Evolutionary conservation across 2,113 vertebrate genomes (phyloP), one percentile per base, ranked within the genome.

Genomic region (Condylura cristata): DNA sequence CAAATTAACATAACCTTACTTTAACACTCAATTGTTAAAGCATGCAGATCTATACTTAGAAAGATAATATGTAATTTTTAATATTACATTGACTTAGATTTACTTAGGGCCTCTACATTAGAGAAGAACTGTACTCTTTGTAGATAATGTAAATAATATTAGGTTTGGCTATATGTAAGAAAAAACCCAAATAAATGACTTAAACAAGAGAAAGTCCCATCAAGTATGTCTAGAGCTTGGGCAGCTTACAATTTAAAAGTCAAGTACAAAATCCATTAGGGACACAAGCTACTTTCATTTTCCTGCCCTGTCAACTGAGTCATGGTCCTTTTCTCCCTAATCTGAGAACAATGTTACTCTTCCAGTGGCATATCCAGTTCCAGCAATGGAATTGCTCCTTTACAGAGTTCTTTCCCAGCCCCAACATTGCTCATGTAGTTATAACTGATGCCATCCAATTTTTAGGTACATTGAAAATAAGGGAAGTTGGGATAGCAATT

Each of bases 1-100:
- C 6, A 37, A 91, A 94, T 93, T 89, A 91, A 91, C 91, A 74
- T 86, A 78, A 89, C 34, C 26, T 74, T 89, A 89, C 79, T 51
- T 78, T 6, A 86, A 82, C 6, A 6, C 8, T 93, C 28, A 86
- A 75, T 30, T 71, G 86, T 79, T 84, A 63, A 30, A 74, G 86
- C 4, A 86, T 26, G 63, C 6, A 85, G 53, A 63, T 6, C 74
- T 58, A 5, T 89, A 79, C 80, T 71, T 93, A 14, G 14, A 84
- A 83, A 89, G 18, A 63, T 89, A 94, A 85, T 61, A 91, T 93
- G 83, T 4, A 74, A 68, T 51, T 86, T 74, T 88, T 71, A 90
- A 75, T 14, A 88, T 34, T 76, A 88, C 60, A 88, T 88, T 88
- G 88, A 70, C 24, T 78, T 48, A 85, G 53, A 87, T 66, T 88